Evolutionary conservation across 2,797 vertebrate genomes (phyloP).

Genomic region (Oryzias sinensis): DNA sequence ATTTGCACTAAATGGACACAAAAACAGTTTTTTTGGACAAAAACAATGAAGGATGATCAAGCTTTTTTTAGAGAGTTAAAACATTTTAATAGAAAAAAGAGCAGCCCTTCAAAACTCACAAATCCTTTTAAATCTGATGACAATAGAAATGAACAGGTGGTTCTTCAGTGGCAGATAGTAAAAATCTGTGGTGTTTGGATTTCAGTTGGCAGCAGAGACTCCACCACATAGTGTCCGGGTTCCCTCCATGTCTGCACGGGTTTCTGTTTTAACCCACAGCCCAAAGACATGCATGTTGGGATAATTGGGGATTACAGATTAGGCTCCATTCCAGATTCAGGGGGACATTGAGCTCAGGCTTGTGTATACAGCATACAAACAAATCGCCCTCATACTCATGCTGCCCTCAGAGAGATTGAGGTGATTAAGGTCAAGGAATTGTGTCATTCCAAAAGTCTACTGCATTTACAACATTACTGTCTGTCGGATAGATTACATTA

Average conservation of each 20-base stretch:
- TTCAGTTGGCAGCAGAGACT: neutral
- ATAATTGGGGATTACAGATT: slow-evolving; percentile 2
- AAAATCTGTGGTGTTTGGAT: too few species aligned
- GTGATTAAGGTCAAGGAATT: slow-evolving; percentile 47
- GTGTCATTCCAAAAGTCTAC: slow-evolving; percentile 10
- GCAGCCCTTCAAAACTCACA: too few species aligned
- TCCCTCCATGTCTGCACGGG: neutral
- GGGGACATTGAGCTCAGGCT: slow-evolving; percentile 7
- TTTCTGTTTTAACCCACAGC: neutral
- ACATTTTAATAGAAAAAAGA: too few species aligned
- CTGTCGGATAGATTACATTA: neutral
- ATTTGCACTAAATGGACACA: too few species aligned
- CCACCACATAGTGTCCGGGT: neutral
- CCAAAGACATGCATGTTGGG: neutral
- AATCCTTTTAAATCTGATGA: too few species aligned
- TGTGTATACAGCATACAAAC: slow-evolving; percentile 3
- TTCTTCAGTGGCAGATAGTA: too few species aligned
- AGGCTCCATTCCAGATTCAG: neutral
- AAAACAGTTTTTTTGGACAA: too few species aligned
- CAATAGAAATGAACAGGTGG: too few species aligned
- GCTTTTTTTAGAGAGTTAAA: too few species aligned
- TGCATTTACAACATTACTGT: slow-evolving; percentile 3
- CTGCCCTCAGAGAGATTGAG: slow-evolving; percentile 20
- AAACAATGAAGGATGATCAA: too few species aligned
- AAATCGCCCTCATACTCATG: slow-evolving; percentile 15